Conservation (phyloP, 2,113 vertebrate species). For the Ifrita kowaldi region DNA sequence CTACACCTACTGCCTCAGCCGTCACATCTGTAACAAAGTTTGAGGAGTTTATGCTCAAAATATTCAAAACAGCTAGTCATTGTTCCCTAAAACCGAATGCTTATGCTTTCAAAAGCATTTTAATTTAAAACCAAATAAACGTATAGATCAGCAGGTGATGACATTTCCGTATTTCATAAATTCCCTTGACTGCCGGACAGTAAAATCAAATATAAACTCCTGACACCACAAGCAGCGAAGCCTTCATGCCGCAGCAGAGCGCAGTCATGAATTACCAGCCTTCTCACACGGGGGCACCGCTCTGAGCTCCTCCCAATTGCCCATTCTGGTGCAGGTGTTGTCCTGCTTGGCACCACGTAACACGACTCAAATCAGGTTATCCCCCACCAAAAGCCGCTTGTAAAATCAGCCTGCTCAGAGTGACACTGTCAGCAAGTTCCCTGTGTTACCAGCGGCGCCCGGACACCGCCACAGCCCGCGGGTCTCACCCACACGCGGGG, state of each 20-base stretch:
- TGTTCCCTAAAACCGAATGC: background rate
- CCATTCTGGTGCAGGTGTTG: accelerated
- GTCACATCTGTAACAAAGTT: slow-evolving; percentile 75
- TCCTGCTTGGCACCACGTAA: accelerated
- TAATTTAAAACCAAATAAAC: background rate
- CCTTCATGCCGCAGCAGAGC: accelerated
- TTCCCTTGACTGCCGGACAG: background rate
- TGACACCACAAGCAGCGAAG: accelerated
- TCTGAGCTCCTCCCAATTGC: accelerated
- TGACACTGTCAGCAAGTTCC: accelerated
- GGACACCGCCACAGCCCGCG: accelerated
- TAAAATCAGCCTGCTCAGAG: background rate
- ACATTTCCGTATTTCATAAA: background rate
- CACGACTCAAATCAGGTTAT: accelerated
- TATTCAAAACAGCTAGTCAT: background rate
- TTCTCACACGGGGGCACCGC: background rate
- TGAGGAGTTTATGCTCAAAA: background rate
- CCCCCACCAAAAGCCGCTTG: accelerated
- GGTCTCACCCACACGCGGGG: accelerated
- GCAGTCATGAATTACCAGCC: accelerated
- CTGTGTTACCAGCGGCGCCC: accelerated
- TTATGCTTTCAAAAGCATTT: background rate
- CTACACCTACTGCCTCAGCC: slow-evolving; percentile 79
- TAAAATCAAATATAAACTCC: accelerated
- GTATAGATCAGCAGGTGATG: background rate